Conservation (phyloP, 2,797 vertebrate species). For the Acanthornis magna region DNA sequence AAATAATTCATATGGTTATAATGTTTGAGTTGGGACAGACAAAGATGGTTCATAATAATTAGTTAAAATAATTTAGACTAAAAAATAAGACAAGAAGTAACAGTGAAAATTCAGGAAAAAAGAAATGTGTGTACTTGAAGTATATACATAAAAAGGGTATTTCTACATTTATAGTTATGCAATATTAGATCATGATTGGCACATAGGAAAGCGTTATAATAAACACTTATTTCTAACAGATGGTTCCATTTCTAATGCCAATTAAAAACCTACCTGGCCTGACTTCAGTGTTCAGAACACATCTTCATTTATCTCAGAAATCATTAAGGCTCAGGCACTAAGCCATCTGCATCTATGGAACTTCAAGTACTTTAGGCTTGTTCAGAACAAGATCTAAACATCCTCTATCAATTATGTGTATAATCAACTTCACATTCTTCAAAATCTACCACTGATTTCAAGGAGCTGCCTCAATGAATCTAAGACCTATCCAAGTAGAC, state of each 20-base stretch:
- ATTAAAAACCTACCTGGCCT: not conserved
- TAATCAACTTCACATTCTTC: not conserved
- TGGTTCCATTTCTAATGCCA: not conserved
- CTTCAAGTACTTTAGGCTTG: not conserved
- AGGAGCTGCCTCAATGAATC: not conserved
- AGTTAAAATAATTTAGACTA: not conserved
- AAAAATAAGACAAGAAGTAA: not conserved
- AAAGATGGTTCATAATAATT: not conserved
- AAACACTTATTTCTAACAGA: not conserved
- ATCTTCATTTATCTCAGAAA: not conserved
- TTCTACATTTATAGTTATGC: not conserved
- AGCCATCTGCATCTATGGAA: not conserved
- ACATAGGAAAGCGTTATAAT: not conserved
- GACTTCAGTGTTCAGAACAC: not conserved
- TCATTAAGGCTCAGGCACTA: not conserved
- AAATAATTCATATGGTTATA: not conserved
- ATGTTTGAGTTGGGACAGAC: not conserved
- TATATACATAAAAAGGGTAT: not conserved
- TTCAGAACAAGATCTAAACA: not conserved
- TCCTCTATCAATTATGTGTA: not conserved
- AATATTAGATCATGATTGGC: not conserved
- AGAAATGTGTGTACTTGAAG: not conserved
- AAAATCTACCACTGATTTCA: not conserved
- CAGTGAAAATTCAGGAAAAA: not conserved
- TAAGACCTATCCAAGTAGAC: not conserved